Conservation (phyloP, 2,888 invertebrate species). For the Trisateles emortualis region DNA sequence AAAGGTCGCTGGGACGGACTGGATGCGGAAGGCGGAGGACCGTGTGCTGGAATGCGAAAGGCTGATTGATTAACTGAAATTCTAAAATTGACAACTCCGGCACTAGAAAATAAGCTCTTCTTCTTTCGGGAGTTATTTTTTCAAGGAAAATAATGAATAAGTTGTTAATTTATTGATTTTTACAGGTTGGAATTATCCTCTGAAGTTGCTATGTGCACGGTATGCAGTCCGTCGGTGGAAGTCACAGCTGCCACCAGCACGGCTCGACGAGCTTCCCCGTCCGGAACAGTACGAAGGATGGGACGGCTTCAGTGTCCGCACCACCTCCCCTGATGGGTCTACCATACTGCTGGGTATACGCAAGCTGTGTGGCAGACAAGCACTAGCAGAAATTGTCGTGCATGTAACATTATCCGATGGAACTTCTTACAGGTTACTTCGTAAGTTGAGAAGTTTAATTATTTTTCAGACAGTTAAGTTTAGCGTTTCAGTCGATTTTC, state of each 20-base stretch:
- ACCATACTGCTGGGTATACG: conserved; percentile 84
- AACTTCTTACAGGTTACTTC: conserved; percentile 63
- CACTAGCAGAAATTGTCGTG: conserved; percentile 86
- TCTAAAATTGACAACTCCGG: no score
- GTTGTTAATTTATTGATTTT: conserved; percentile 1
- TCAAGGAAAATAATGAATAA: no score
- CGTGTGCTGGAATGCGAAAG: no score
- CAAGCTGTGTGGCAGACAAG: conserved; percentile 73
- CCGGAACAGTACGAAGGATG: conserved; percentile 60
- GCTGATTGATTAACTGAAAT: no score
- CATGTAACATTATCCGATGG: conserved; percentile 78
- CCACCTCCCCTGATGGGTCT: conserved; percentile 86
- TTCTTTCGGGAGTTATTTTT: no score
- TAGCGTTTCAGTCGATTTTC: no score
- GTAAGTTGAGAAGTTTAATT: conserved; percentile 57
- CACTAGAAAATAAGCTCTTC: no score
- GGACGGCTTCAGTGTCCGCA: conserved; percentile 80
- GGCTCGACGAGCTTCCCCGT: conserved; percentile 60
- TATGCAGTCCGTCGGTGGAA: conserved; percentile 75
- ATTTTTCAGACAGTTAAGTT: not conserved
- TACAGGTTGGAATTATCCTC: conserved; percentile 80
- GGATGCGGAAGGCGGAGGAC: no score
- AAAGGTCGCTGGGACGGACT: no score
- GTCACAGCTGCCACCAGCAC: conserved; percentile 45
- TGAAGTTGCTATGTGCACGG: conserved; percentile 75